These are phyloP conservation scores for Leuciscus idus DNA, from an alignment of 2,113 vertebrate genomes.

Conservation along the genomic window DNA sequence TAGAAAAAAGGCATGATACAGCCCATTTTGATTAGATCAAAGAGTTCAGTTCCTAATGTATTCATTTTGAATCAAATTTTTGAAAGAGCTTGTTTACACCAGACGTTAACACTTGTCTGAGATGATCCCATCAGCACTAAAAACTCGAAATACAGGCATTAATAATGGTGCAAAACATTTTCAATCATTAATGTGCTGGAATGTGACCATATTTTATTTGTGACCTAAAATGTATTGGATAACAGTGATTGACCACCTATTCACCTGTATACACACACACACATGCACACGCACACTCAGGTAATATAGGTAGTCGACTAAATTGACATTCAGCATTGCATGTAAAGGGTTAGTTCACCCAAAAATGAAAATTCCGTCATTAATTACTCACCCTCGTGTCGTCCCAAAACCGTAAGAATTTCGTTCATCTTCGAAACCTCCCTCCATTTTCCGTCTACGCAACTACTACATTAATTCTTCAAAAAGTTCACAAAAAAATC, in stretches of 20 bases:
- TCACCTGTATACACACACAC: not conserved
- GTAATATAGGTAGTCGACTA: no score
- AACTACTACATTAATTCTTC: no score
- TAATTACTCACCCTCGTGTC: no score
- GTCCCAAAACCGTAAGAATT: no score
- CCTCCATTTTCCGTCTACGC: no score
- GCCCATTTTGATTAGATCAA: constrained; percentile 4
- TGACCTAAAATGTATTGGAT: not conserved
- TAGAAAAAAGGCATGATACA: constrained; percentile 66
- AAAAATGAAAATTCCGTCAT: no score
- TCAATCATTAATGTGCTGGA: not conserved
- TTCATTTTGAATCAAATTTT: not conserved
- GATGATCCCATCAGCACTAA: not conserved
- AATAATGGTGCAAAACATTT: not conserved
- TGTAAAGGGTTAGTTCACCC: no score
- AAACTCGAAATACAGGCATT: not conserved
- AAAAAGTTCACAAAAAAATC: no score
- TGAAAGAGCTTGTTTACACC: not conserved
- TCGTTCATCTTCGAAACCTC: no score
- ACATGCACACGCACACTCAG: no score
- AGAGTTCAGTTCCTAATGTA: not conserved
- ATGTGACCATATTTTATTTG: not conserved
- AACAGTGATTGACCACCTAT: not conserved
- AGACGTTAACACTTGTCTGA: not conserved
- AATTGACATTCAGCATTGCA: no score